Evolutionary conservation across 2,888 invertebrate species (phyloP).

Genomic region (Sepioteuthis lessoniana): DNA sequence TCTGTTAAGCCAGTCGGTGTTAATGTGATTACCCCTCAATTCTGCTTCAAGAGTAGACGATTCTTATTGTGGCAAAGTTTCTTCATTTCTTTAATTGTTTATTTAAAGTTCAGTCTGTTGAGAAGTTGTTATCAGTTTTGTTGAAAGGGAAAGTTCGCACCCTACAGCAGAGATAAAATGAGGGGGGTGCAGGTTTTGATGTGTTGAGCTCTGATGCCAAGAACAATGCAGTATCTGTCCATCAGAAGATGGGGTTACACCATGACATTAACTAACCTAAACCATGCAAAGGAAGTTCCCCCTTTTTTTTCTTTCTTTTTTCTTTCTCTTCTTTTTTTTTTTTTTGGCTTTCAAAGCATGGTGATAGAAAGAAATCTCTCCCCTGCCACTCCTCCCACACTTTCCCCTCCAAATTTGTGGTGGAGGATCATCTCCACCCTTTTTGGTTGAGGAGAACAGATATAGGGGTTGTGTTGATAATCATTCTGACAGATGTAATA

Average conservation of each 20-base stretch:
- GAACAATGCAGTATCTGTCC: neutral
- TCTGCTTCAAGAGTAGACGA: neutral
- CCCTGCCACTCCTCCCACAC: neutral
- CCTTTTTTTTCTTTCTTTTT: neutral
- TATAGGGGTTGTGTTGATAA: constrained; percentile 33
- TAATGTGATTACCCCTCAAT: neutral
- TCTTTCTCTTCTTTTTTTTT: too few relatives aligned
- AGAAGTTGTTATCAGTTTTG: constrained; percentile 33
- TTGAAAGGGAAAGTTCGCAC: constrained; percentile 33
- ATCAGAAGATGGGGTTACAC: constrained; percentile 5
- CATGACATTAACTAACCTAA: constrained; percentile 33
- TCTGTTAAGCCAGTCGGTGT: neutral
- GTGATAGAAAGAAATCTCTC: neutral
- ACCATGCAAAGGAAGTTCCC: neutral
- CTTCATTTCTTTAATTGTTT: constrained; percentile 33
- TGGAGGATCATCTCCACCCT: neutral
- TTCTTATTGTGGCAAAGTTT: neutral
- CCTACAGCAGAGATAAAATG: neutral
- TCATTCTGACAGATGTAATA: constrained; percentile 33
- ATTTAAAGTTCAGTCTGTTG: constrained; percentile 33
- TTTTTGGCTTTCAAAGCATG: neutral
- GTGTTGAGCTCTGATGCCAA: constrained; percentile 5
- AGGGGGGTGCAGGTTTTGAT: neutral
- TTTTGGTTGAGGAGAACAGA: neutral
- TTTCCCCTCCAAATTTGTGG: neutral